Conservation (phyloP, 2,888 invertebrate genomes). For the Troides aeacus region DNA sequence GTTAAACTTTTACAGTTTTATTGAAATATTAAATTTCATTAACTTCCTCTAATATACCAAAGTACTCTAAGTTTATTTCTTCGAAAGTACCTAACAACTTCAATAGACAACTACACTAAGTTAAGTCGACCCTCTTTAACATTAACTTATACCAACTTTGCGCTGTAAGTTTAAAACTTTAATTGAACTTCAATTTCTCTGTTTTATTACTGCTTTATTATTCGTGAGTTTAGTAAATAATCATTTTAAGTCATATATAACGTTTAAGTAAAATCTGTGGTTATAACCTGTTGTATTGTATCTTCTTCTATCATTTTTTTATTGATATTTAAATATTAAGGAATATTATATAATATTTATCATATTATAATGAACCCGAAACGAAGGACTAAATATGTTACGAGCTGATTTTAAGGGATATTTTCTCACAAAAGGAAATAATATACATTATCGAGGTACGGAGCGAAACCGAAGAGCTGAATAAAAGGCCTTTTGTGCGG, state of each 20-base stretch:
- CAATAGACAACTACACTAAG: background rate
- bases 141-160: background rate
- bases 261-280: no score
- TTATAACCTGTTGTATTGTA: no score
- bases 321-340: no score
- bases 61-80: background rate
- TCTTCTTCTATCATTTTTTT: no score
- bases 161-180: background rate
- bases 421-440: background rate
- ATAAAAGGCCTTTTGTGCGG: background rate
- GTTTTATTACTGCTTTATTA: background rate
- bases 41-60: background rate
- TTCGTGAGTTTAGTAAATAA: background rate
- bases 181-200: background rate
- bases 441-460: background rate
- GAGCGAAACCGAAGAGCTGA: background rate
- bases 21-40: background rate
- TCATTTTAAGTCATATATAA: no score
- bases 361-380: background rate
- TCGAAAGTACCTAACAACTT: background rate
- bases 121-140: background rate
- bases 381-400: background rate
- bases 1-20: background rate
- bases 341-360: background rate
- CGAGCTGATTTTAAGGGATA: background rate